Evolutionary conservation across 2,888 invertebrate genomes (phyloP).

Genomic region (Meiosimyza platycephala): DNA sequence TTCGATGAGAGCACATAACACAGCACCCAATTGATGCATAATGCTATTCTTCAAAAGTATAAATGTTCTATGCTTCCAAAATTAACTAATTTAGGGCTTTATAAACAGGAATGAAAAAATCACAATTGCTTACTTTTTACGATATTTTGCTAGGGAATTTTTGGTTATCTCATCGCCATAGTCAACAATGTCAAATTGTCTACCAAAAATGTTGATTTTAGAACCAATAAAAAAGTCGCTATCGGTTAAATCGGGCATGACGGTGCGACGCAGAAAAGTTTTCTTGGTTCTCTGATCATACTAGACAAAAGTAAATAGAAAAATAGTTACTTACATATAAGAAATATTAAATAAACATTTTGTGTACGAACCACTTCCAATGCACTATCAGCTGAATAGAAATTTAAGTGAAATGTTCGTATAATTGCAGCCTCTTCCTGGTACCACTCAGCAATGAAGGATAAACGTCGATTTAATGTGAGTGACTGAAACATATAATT

Average conservation of each 20-base stretch:
- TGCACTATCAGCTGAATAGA: constrained; percentile 80
- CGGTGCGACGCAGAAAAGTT: constrained; percentile 74
- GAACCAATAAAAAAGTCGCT: constrained; percentile 81
- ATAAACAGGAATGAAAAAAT: not conserved
- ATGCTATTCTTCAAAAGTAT: constrained; percentile 82
- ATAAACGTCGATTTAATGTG: constrained; percentile 53
- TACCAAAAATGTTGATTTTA: constrained; percentile 78
- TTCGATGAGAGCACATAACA: constrained; percentile 76
- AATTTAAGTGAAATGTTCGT: constrained; percentile 81
- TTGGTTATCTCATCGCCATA: constrained; percentile 79
- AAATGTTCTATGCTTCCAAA: constrained; percentile 73
- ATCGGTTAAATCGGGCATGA: constrained; percentile 74
- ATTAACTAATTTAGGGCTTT: not conserved
- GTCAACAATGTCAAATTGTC: constrained; percentile 78
- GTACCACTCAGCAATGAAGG: constrained; percentile 87
- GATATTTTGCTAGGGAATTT: constrained; percentile 69
- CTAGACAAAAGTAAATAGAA: constrained; percentile 56
- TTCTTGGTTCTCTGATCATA: constrained; percentile 75
- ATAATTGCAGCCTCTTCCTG: constrained; percentile 81
- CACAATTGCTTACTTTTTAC: constrained; percentile 72
- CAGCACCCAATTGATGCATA: constrained; percentile 77
- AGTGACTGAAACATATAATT: not conserved
- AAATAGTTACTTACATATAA: not conserved
- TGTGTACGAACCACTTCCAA: constrained; percentile 78
- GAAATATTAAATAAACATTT: not conserved